Conservation (phyloP, 2,113 vertebrate species). For the Oncorhynchus kisutch region DNA sequence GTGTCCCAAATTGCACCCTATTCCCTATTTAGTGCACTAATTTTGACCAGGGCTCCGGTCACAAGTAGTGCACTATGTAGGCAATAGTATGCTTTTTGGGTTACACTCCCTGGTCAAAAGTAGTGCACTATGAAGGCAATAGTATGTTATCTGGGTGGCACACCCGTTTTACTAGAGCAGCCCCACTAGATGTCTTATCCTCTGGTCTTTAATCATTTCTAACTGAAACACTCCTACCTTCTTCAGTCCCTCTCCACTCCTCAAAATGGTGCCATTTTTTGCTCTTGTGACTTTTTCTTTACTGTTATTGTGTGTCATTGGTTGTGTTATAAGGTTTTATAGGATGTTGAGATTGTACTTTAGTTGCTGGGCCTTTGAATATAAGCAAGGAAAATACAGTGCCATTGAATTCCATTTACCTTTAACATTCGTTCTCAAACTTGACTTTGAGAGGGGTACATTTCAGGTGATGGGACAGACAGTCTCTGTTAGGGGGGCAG, state of each 20-base stretch:
- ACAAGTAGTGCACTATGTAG: neutral
- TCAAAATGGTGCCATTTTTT: constrained; percentile 9
- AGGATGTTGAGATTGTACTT: neutral
- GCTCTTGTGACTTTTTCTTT: neutral
- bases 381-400: constrained; percentile 1
- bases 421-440: neutral
- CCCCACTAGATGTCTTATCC: neutral
- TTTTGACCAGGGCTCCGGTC: no score
- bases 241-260: neutral
- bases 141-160: no score
- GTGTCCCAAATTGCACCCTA: no score
- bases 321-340: neutral
- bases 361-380: neutral
- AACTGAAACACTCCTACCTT: neutral
- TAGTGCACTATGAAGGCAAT: neutral
- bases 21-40: no score
- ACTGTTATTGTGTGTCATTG: constrained; percentile 1
- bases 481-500: neutral
- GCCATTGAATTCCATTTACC: constrained; percentile 7
- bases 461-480: neutral
- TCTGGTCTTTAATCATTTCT: neutral
- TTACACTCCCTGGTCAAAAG: no score
- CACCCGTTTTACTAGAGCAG: neutral
- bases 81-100: no score
- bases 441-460: neutral